Conservation (phyloP, 2,888 invertebrate genomes). For the Scaptomyza flava region DNA sequence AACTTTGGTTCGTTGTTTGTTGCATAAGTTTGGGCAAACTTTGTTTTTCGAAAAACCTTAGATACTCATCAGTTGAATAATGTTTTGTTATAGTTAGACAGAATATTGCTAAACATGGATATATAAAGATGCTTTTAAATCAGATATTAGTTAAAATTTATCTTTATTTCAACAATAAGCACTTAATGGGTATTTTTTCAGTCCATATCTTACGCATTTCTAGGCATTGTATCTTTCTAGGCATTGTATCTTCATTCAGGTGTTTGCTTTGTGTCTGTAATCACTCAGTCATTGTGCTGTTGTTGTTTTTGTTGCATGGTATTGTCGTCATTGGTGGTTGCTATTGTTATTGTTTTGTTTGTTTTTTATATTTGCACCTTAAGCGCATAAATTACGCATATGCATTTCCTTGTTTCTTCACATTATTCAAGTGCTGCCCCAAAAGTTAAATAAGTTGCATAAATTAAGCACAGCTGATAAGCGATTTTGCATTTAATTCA, state of each 20-base stretch:
- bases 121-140: too few species aligned
- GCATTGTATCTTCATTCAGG: conserved; percentile 9
- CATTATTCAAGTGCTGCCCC: neutral
- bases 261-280: conserved; percentile 58
- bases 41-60: conserved; percentile 27
- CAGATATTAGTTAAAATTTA: too few species aligned
- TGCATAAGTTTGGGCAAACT: conserved; percentile 16
- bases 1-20: conserved; percentile 35
- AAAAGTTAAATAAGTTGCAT: conserved; percentile 13
- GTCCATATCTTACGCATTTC: neutral
- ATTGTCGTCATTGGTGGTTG: conserved; percentile 48
- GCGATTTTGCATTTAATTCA: neutral
- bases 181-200: conserved; percentile 1
- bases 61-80: neutral
- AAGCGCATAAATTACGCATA: conserved; percentile 66
- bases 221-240: neutral
- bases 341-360: neutral
- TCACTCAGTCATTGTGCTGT: conserved; percentile 63
- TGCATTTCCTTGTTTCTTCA: conserved; percentile 53
- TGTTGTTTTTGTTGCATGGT: conserved; percentile 22
- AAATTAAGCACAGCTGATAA: conserved; percentile 22
- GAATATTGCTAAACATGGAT: too few species aligned
- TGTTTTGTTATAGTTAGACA: too few species aligned
- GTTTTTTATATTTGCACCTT: conserved; percentile 35
- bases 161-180: too few species aligned